Base-by-base conservation (phyloP, 2,797 vertebrate species). In the Macropodus opercularis region DNA sequence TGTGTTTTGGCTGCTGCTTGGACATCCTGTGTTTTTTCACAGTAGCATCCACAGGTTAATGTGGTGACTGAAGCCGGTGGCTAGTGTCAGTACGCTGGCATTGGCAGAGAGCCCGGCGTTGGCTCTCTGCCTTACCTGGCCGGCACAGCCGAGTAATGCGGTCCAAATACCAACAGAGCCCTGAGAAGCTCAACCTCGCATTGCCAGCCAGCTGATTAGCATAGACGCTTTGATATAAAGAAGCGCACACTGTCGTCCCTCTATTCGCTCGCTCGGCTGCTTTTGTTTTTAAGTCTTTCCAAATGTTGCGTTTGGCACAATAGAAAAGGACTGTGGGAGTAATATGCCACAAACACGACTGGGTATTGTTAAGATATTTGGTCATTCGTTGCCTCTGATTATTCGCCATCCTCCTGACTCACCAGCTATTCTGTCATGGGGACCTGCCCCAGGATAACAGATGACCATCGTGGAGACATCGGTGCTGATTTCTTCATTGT, bases 161-260 rank as follows among this genome's bases (percentile, higher is more conserved):
- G 69, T 82, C 85, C 85, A 85, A 83, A 87, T 84, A 72, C 79
- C 75, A 74, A 60, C 53, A 69, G 77, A 80, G 62, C 70, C 53
- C 61, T 3, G 48, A 76, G 77, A 78, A 68, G 75, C 75, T 87
- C 69, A 51, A 60, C 69, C 68, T 85, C 74, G 60, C 66, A 81
- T 80, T 75, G 75, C 42, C 71, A 66, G 83, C 84, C 85, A 85
- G 73, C 69, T 87, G 63, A 87, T 87, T 84, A 81, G 58, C 85
- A 87, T 85, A 82, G 77, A 60, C 15, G 18, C 83, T 85, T 83
- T 86, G 80, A 89, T 89, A 80, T 75, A 61, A 81, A 78, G 77
- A 60, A 74, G 62, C 75, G 75, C 63, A 75, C 66, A 63, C 70
- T 55, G 72, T 75, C 54, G 57, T 74, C 71, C 67, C 63, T 72